Evolutionary conservation across 1,140 invertebrate species (phyloP), one percentile per base, ranked within the genome.

Genomic region (Drosophila miranda): DNA sequence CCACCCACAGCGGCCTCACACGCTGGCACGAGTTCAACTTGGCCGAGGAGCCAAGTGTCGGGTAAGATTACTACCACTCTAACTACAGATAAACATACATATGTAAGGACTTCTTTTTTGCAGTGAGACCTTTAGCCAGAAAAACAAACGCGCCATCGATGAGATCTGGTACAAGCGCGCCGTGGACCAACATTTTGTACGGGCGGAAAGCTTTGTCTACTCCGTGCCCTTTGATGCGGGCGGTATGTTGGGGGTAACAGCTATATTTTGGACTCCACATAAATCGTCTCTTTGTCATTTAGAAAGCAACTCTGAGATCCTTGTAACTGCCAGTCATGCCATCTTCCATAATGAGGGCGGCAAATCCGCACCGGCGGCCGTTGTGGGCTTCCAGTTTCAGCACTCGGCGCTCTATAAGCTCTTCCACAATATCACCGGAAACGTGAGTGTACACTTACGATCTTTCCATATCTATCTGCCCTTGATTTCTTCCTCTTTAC

Each of bases 101-200:
- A n/a, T 9, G 14, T 23, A 51, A 16, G 41, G 3, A 1, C 38
- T 44, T 14, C 9, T 3, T n/a, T 21, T 2, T 6, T 54, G 13
- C 60, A 93, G 93, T 46, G 89, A 91, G 14, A 91, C 91, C 66
- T 93, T 93, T 59, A 93, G 93, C 34, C 92, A 93, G 62, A 91
- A 93, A 45, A 94, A 96, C 90, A 95, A 94, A 6, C 92, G 94
- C 52, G 95, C 97, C 1, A 97, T 97, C 44, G 97, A 99, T 89
- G 97, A 98, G 90, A 93, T 97, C 6, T 99, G 97, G 96, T 99
- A 99, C 90, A 95, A 95, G 71, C 93, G 97, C 49, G 97, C 98
- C 1, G 97, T 99, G 0, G 97, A 98, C 74, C 96, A 97, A 70
- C 94, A 97, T 91, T 95, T 95, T 80, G 91, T 96, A 26, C 94